phyloP scores from a whole-genome alignment of 2,797 vertebrate species.

The Falco rusticolus region DNA sequence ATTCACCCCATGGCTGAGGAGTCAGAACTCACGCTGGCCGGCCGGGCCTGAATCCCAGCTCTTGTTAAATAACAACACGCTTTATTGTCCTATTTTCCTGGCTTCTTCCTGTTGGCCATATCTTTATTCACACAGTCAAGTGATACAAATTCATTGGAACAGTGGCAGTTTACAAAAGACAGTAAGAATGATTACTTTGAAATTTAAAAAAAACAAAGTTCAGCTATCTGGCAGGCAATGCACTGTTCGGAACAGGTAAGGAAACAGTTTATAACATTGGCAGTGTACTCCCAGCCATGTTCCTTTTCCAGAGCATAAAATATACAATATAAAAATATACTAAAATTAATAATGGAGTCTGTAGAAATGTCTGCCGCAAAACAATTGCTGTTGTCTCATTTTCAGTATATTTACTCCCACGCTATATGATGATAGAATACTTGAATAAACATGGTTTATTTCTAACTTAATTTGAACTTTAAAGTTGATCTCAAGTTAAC shows the following conservation, averaged over 20 bases:
- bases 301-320: slow-evolving; percentile 19
- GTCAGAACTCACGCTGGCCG: background rate
- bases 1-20: background rate
- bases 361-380: slow-evolving; percentile 47
- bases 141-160: slow-evolving; percentile 33
- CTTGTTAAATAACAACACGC: background rate
- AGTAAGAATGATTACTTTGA: slow-evolving; percentile 6
- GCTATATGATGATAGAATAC: background rate
- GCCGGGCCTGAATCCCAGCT: background rate
- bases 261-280: background rate
- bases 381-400: slow-evolving; percentile 52
- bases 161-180: slow-evolving; percentile 27
- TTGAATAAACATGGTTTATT: background rate
- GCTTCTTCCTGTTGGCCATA: background rate
- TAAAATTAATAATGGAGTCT: background rate
- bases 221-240: background rate
- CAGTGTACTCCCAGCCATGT: background rate
- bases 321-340: slow-evolving; percentile 26
- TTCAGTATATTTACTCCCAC: background rate
- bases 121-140: slow-evolving; percentile 44
- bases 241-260: background rate
- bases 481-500: slow-evolving; percentile 1
- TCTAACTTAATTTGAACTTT: slow-evolving; percentile 1
- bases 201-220: background rate
- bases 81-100: background rate